Conservation (phyloP, 1,140 invertebrate species). For the Conus betulinus region DNA sequence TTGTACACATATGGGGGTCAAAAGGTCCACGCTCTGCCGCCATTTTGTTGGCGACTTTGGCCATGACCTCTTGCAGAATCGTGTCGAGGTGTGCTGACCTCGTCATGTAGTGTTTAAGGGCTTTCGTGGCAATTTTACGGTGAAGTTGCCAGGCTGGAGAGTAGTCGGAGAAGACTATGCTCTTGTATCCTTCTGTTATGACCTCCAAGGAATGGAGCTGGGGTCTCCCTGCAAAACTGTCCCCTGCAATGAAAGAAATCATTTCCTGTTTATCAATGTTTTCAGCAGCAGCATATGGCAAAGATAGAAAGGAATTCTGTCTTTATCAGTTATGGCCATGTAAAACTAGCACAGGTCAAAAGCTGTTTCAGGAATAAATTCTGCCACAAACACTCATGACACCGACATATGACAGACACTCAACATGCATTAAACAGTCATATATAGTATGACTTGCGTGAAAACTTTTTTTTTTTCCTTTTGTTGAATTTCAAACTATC, state of each 20-base stretch:
- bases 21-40: conserved; percentile 9
- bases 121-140: not conserved
- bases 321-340: too few species aligned
- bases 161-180: conserved; percentile 4
- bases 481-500: too few species aligned
- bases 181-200: not conserved
- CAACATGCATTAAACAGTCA: too few species aligned
- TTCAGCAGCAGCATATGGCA: too few species aligned
- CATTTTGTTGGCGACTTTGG: conserved; percentile 5
- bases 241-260: not conserved
- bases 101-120: conserved; percentile 14
- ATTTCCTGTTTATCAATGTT: too few species aligned
- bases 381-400: too few species aligned
- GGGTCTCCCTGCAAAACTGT: not conserved
- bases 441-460: too few species aligned
- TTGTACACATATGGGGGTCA: not conserved
- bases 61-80: not conserved
- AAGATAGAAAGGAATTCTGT: too few species aligned
- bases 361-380: too few species aligned
- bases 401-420: too few species aligned
- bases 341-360: too few species aligned
- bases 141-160: not conserved
- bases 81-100: not conserved
- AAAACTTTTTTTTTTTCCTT: too few species aligned
- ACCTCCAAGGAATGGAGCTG: not conserved